Base-by-base conservation (phyloP, 2,113 vertebrate genomes). In the Herpailurus yagouaroundi region DNA sequence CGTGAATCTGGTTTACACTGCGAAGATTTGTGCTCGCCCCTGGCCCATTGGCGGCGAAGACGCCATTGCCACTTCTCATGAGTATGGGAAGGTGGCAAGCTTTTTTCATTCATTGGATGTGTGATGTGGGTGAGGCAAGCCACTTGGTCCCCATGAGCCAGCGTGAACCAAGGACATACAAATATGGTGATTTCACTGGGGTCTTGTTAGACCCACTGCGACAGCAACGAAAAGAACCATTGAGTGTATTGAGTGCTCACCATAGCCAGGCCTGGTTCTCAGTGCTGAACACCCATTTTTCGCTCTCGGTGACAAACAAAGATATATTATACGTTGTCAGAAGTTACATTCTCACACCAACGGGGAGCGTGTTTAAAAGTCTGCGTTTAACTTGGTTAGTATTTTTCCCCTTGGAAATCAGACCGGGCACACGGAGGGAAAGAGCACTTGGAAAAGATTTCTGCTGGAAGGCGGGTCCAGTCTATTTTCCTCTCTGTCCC, bases 401-500 rank as follows among this genome's bases (percentile, higher is more conserved):
- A 23, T 27, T 11, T 21, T 29, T 15, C 0, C 55, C 41, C 89
- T 50, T 71, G 14, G 86, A 74, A 91, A 31, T 27, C 64, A 94
- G 36, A 45, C 23, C 7, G 12, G 31, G 7, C 29, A 12, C 55
- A 52, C 41, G 13, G 19, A 27, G 33, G 29, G 89, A 95, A 80
- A 13, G 90, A 71, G 21, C 21, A 16, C 48, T 98, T 94, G 27
- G 69, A 60, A 92, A 92, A 68, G 23, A 50, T 80, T 97, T 97
- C 82, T 0, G 0, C 29, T 48, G 38, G 50, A 79, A 84, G 64
- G 48, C 69, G 63, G 89, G 66, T 0, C 3, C 14, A 3, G 63
- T 38, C 19, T 18, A 13, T 73, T 97, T 98, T 66, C 86, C 50
- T 79, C 15, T 76, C 52, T 0, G 2, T 4, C n/a, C 41, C 3